A percentile compares a stretch with the other conserved stretches of the same genome.
Evolutionary conservation across 2,113 vertebrate species (phyloP).

Genomic region (Aphyosemion australe): DNA sequence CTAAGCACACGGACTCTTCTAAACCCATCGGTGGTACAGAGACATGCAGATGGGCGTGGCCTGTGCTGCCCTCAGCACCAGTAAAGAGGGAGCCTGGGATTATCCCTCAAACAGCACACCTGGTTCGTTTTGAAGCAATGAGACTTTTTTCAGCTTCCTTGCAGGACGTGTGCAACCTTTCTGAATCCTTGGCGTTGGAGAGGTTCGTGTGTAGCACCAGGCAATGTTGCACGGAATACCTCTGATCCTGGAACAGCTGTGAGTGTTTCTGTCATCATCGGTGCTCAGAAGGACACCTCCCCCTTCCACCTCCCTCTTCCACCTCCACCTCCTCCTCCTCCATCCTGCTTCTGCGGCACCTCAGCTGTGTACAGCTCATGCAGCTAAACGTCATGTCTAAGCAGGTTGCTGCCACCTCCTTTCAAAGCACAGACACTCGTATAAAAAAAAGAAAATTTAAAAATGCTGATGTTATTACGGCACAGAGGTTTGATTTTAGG

Average conservation of each 20-base stretch:
- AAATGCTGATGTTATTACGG: constrained; percentile 23
- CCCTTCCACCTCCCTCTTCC: not conserved
- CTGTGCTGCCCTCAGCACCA: not conserved
- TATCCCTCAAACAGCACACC: constrained; percentile 47
- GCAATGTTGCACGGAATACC: constrained; percentile 35
- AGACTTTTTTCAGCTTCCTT: constrained; percentile 23
- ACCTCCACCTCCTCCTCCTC: not conserved
- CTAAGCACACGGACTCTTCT: constrained; percentile 65
- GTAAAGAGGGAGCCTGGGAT: constrained; percentile 29
- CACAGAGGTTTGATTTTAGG: constrained; percentile 22
- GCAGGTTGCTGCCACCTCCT: constrained; percentile 23
- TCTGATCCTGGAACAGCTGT: constrained; percentile 49
- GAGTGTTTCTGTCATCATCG: constrained; percentile 23
- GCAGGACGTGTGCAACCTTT: constrained; percentile 29
- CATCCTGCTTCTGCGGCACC: constrained; percentile 7
- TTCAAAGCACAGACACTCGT: constrained; percentile 52
- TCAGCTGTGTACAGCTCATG: constrained; percentile 7
- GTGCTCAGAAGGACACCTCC: constrained; percentile 23
- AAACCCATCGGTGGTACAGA: constrained; percentile 22
- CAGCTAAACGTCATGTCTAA: constrained; percentile 9
- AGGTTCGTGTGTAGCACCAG: constrained; percentile 25
- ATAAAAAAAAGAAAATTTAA: not conserved
- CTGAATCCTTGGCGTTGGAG: constrained; percentile 22
- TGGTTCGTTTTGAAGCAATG: constrained; percentile 35
- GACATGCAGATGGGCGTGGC: constrained; percentile 4